Evolutionary conservation across 2,888 invertebrate genomes (phyloP), one percentile per base, ranked within the genome.

Genomic region (Pinctada fucata): DNA sequence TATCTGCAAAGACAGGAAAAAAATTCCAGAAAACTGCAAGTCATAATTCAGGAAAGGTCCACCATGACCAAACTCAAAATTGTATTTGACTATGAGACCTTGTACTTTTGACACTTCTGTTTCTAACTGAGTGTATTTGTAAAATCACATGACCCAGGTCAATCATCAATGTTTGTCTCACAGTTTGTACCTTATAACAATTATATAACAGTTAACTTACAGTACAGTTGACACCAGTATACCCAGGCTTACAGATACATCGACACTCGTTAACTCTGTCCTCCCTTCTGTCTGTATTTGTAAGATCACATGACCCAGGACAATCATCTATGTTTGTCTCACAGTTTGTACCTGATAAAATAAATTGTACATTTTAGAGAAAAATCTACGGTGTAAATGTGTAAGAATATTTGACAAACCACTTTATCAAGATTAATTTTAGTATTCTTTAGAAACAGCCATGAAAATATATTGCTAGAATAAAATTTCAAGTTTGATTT

Each of bases 241-340:
- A 89, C n/a, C 88, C 88, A 52, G 73, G 47, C n/a, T 79, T 79
- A 78, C 89, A 89, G 64, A 74, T 67, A 78, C 89, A 89, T n/a
- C 47, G 65, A 75, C 82, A 88, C 45, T 79, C 82, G 75, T 84
- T 77, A 2, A 83, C 66, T 45, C n/a, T 45, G 52, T 88, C 83
- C 3, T 63, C 31, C 75, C 87, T 88, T 3, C n/a, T 51, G 1
- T 70, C 78, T 65, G 68, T 76, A 49, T 69, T 76, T 47, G 48
- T 64, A 58, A 31, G 65, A 13, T 72, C 72, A 63, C 83, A 82
- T 0, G 47, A 13, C 4, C 76, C 79, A 13, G 68, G 10, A 79
- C 88, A 88, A 49, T 87, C 84, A 73, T 83, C 66, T 6, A 79
- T 75, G 63, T 86, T 68, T 8, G 45, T 64, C 2, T 86, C 82